phyloP scores from a whole-genome alignment of 2,113 vertebrate species.

The Mormyrus lacerda region DNA sequence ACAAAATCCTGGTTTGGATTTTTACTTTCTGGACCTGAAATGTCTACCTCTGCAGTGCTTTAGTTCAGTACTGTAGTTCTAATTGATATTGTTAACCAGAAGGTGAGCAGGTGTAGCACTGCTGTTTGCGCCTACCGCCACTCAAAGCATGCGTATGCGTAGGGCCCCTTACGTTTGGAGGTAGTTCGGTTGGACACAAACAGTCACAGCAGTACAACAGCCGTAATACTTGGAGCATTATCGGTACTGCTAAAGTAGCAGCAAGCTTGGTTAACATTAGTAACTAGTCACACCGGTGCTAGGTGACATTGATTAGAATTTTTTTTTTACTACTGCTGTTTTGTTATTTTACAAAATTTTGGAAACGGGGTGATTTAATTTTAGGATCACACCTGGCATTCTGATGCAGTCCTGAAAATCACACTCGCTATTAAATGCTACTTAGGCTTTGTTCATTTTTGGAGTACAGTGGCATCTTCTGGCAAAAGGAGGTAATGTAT shows the following conservation, averaged over 20 bases:
- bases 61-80: not conserved
- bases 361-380: not conserved
- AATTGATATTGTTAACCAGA: not conserved
- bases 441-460: not conserved
- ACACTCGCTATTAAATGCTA: not conserved
- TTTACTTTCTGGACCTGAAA: too few species aligned
- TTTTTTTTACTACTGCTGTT: not conserved
- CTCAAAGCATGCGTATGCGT: not conserved
- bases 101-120: not conserved
- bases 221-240: not conserved
- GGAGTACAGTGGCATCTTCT: slow-evolving; percentile 4
- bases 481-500: not conserved
- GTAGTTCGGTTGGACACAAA: not conserved
- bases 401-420: not conserved
- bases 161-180: too few species aligned
- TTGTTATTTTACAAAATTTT: not conserved
- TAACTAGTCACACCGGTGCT: not conserved
- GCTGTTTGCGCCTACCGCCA: too few species aligned
- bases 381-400: not conserved
- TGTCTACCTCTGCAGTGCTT: too few species aligned
- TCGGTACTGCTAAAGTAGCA: not conserved
- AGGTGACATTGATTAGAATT: not conserved
- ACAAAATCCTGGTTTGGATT: too few species aligned
- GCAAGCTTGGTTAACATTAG: not conserved
- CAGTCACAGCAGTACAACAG: not conserved